Base-by-base conservation (phyloP, 2,797 vertebrate species). In the Rhinatrema bivittatum region DNA sequence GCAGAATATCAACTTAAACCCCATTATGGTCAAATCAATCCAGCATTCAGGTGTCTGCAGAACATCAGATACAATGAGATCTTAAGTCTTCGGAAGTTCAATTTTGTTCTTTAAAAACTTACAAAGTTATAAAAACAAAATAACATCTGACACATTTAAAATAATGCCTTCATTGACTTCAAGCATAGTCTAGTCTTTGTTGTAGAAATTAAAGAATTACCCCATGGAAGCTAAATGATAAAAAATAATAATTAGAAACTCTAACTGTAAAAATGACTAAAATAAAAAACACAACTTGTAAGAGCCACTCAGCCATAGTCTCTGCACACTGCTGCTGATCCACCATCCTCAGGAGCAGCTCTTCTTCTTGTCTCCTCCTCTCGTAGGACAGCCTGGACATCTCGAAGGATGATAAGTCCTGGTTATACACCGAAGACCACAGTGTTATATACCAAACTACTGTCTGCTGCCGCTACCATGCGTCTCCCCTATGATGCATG, bases 281-380 rank as follows among this genome's bases (percentile, higher is more conserved):
- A 56, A 46, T 32, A 56, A n/a, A 39, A 46, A 60, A 79, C 79
- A 78, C 78, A 87, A 86, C 84, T 85, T 82, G 58, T 64, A 85
- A 62, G 3, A 64, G 61, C 56, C 72, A 57, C 50, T 72, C 64
- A 51, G 62, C 68, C 52, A 69, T 55, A 53, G 81, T 60, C 56
- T 60, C 56, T 56, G 61, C 79, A 72, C 74, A 72, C 66, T 48
- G 43, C 59, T 79, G 80, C 46, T 62, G 51, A 40, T 68, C 76
- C 72, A 70, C 9, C 45, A 69, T 51, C 38, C 65, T 53, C 62
- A 79, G 60, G 36, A 80, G 53, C 60, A 58, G 46, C 37, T 72
- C 56, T 60, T 76, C 79, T 43, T 79, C 79, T 53, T 77, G 65
- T 46, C 71, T 60, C 50, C 67, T 64, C 53, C 73, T 68, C 37